A percentile compares a stretch with the other conserved stretches of the same genome.
These are phyloP conservation scores for Coronaproctus castanopsis DNA, from an alignment of 2,888 invertebrate genomes.

Conservation along the genomic window DNA sequence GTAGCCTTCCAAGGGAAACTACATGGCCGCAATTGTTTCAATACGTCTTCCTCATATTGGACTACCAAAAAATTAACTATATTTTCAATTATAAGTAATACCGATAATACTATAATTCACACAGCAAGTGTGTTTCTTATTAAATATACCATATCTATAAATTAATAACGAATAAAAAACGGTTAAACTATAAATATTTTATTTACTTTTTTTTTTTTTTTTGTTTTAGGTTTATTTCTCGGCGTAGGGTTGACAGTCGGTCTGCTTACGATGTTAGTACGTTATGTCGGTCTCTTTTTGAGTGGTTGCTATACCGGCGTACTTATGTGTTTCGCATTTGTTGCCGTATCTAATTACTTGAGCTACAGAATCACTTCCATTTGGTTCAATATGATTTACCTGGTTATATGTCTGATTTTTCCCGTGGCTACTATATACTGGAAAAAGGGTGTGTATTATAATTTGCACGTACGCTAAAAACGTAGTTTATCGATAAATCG, in stretches of 20 bases:
- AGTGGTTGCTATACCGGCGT: constrained; percentile 58
- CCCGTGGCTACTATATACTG: constrained; percentile 52
- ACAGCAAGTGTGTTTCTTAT: too few relatives aligned
- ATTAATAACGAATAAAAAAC: too few relatives aligned
- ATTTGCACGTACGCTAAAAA: background rate
- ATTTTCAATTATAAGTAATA: too few relatives aligned
- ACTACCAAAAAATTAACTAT: too few relatives aligned
- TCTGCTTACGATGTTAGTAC: constrained; percentile 59
- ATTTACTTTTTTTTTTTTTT: too few relatives aligned
- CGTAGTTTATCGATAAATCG: too few relatives aligned
- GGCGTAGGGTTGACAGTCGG: constrained; percentile 56
- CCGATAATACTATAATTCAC: too few relatives aligned
- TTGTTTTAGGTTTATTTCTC: constrained; percentile 41
- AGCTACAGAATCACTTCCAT: constrained; percentile 36
- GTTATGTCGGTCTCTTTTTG: constrained; percentile 62
- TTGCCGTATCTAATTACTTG: constrained; percentile 39
- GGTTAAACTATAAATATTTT: too few relatives aligned
- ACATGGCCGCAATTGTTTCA: too few relatives aligned
- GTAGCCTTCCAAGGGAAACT: too few relatives aligned
- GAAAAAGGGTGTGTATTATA: constrained; percentile 38
- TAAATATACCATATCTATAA: too few relatives aligned
- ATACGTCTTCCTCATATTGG: too few relatives aligned
- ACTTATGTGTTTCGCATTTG: constrained; percentile 36
- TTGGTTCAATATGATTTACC: constrained; percentile 47
- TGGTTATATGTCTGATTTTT: constrained; percentile 44